Evolutionary conservation across 1,140 invertebrate genomes (phyloP).

Genomic region (Leptinotarsa undecemlineata): DNA sequence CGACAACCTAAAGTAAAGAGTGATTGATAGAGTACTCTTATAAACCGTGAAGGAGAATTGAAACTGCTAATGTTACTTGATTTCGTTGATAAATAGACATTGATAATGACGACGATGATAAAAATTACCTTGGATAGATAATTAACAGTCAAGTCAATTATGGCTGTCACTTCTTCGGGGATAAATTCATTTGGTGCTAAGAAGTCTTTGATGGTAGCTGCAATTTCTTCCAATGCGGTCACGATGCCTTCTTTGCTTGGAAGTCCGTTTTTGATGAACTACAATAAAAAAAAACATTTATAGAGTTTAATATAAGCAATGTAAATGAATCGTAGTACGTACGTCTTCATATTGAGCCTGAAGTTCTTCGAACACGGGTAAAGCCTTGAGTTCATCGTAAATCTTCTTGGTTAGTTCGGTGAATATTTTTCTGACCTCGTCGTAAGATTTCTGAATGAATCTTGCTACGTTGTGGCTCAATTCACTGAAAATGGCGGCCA

Average conservation of each 20-base stretch:
- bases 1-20: no score
- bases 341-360: conserved; percentile 52
- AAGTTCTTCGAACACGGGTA: conserved; percentile 61
- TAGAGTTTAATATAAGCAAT: not conserved
- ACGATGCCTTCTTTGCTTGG: conserved; percentile 59
- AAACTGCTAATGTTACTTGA: no score
- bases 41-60: no score
- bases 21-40: no score
- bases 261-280: conserved; percentile 50
- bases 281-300: conserved; percentile 28
- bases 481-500: conserved; percentile 57
- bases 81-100: no score
- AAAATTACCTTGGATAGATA: conserved; percentile 65
- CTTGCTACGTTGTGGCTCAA: conserved; percentile 58
- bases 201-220: conserved; percentile 57
- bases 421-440: conserved; percentile 57
- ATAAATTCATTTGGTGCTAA: conserved; percentile 63
- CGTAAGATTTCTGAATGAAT: conserved; percentile 56
- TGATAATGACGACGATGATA: no score
- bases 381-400: conserved; percentile 59
- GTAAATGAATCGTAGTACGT: conserved; percentile 15
- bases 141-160: conserved; percentile 59
- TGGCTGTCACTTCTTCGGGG: conserved; percentile 52
- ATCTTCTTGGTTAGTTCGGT: conserved; percentile 57
- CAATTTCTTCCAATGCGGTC: conserved; percentile 57